These are phyloP conservation scores for Eleutherodactylus coqui DNA, from an alignment of 2,797 vertebrate genomes.

Conservation along the genomic window DNA sequence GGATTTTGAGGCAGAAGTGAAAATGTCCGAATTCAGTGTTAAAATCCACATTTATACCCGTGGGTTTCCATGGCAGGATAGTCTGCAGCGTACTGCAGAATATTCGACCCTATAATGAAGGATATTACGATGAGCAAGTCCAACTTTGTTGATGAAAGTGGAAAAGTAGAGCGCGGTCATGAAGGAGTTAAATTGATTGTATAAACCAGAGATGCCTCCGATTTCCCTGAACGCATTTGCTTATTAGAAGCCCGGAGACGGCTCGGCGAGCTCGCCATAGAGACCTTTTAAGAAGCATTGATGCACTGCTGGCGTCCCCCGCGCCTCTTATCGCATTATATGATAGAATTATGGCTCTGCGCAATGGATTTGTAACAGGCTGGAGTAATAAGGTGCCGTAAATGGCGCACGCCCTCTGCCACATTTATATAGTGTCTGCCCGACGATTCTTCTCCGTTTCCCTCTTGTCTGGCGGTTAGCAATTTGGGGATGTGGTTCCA, in stretches of 20 bases:
- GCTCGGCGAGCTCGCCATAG: conserved; percentile 9
- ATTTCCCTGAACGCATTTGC: conserved; percentile 38
- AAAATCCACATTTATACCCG: too few species aligned
- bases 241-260: conserved; percentile 12
- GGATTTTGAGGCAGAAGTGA: too few species aligned
- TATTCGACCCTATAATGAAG: too few species aligned
- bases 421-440: neutral
- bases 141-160: neutral
- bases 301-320: neutral
- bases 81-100: too few species aligned
- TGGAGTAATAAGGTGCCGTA: neutral
- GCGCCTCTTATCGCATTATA: conserved; percentile 21
- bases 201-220: neutral
- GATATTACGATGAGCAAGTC: neutral
- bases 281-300: conserved; percentile 27
- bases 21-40: too few species aligned
- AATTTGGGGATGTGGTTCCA: neutral
- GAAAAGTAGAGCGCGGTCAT: neutral
- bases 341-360: neutral
- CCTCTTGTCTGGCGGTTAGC: neutral
- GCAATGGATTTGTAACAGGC: neutral
- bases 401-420: neutral
- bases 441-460: neutral
- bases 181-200: conserved; percentile 32
- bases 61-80: too few species aligned